Evolutionary conservation across 2,797 vertebrate species (phyloP).

Genomic region (Spinus olivaceus): DNA sequence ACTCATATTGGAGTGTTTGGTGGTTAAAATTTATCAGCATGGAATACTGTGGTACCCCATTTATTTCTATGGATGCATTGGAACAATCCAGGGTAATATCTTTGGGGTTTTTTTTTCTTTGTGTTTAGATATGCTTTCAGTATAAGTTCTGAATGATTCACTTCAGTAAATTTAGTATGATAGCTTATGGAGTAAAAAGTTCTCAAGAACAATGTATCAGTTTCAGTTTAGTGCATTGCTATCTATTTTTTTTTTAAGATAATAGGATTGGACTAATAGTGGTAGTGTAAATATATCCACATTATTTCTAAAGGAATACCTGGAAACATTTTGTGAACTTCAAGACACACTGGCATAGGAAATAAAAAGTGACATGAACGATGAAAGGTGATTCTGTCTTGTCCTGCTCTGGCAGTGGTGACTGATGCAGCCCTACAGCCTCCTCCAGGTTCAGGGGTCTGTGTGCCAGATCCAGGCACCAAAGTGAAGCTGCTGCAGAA

Average conservation of each 20-base stretch:
- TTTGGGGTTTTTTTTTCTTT: not conserved
- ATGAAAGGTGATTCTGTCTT: not conserved
- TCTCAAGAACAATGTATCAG: not conserved
- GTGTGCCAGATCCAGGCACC: rapidly evolving
- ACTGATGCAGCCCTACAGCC: not conserved
- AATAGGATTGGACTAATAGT: not conserved
- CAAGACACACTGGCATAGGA: not conserved
- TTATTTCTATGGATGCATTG: not conserved
- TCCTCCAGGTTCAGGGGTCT: not conserved
- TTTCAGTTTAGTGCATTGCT: not conserved
- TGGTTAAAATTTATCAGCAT: not conserved
- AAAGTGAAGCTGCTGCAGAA: not conserved
- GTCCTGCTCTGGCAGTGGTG: not conserved
- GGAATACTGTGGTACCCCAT: not conserved
- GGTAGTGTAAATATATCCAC: not conserved
- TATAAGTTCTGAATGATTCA: not conserved
- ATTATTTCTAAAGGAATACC: not conserved
- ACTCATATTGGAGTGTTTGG: not conserved
- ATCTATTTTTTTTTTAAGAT: not conserved
- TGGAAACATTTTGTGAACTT: not conserved
- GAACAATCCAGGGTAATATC: not conserved
- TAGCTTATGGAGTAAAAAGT: not conserved
- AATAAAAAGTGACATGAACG: not conserved
- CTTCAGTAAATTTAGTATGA: not conserved
- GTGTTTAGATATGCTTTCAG: not conserved